These are phyloP conservation scores for Propithecus deckenii DNA, from an alignment of 2,797 vertebrate species.

Conservation along the genomic window DNA sequence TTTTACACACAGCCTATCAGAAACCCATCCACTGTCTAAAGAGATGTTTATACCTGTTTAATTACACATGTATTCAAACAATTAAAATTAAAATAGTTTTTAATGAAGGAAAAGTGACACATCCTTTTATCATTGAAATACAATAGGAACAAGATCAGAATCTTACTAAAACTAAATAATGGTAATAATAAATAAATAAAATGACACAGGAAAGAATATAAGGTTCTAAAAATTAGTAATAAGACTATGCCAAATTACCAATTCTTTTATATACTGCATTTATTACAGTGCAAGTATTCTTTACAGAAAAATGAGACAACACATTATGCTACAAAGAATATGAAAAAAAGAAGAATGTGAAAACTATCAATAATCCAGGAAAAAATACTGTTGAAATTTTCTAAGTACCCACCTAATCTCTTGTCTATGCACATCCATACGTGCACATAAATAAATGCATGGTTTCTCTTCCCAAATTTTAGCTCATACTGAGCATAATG, in stretches of 20 bases:
- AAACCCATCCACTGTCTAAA: background rate
- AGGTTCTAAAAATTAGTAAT: background rate
- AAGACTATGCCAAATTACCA: background rate
- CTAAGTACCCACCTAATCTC: background rate
- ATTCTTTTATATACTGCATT: background rate
- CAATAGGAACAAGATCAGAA: background rate
- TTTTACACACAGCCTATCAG: background rate
- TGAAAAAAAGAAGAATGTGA: background rate
- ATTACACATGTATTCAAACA: background rate
- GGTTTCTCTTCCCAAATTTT: constrained; percentile 51
- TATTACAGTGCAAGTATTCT: background rate
- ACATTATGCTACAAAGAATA: background rate
- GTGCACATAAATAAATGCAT: constrained; percentile 46
- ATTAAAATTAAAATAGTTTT: constrained; percentile 16
- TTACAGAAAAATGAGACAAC: constrained; percentile 17
- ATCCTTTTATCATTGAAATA: background rate
- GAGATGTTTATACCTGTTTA: background rate
- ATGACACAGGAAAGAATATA: background rate
- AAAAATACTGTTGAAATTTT: background rate
- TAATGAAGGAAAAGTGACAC: background rate
- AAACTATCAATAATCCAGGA: background rate
- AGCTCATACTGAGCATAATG: constrained; percentile 56
- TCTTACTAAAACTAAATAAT: background rate
- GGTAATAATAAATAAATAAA: background rate
- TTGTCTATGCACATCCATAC: constrained; percentile 12